Conservation (phyloP, 2,888 invertebrate genomes). For the Hirtodrosophila cameraria region DNA sequence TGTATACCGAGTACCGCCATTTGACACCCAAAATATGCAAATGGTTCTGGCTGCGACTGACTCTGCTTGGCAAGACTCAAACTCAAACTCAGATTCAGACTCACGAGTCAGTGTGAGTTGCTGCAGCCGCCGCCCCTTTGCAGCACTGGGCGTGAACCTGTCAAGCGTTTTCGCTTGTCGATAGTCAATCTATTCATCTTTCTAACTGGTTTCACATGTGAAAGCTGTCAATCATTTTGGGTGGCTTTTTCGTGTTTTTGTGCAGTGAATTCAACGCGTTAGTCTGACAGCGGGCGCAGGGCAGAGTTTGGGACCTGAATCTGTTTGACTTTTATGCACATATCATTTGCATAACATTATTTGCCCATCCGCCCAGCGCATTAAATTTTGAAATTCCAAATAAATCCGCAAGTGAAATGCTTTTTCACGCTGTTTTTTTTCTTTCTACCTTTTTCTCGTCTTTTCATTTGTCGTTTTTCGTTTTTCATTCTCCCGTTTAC, state of each 20-base stretch:
- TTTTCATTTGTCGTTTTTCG: constrained; percentile 2
- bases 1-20: constrained; percentile 23
- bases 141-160: constrained; percentile 61
- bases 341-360: constrained; percentile 83
- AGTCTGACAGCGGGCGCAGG: not conserved
- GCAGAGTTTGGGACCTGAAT: constrained; percentile 40
- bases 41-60: constrained; percentile 31
- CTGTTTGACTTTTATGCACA: constrained; percentile 79
- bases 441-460: constrained; percentile 10
- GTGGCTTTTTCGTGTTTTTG: constrained; percentile 16
- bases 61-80: no score
- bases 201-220: constrained; percentile 75
- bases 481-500: constrained; percentile 56
- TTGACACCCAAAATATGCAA: constrained; percentile 62
- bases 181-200: constrained; percentile 78
- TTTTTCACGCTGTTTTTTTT: constrained; percentile 59
- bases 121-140: not conserved
- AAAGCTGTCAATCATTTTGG: constrained; percentile 67
- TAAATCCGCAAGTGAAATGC: constrained; percentile 73
- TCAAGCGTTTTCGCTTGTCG: constrained; percentile 70
- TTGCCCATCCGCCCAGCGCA: constrained; percentile 62
- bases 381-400: constrained; percentile 68
- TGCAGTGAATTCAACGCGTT: constrained; percentile 27
- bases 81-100: no score
- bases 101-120: no score